These are phyloP conservation scores for Uloborus plumipes DNA, from an alignment of 2,888 invertebrate genomes.

Conservation along the genomic window DNA sequence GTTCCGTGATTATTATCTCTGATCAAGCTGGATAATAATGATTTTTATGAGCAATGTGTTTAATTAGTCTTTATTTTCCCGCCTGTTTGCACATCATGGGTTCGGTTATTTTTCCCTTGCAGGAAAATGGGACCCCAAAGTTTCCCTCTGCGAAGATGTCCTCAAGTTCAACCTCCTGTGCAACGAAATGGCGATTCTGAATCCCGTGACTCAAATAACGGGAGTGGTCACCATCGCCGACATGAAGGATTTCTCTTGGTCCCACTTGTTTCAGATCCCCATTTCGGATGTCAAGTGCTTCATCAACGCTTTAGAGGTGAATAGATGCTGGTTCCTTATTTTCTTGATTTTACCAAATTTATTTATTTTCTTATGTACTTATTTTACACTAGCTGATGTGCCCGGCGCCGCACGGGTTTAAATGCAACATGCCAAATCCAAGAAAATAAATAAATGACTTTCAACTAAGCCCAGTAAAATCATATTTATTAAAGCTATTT, in stretches of 20 bases:
- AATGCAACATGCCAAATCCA: no score
- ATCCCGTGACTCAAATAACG: conserved; percentile 73
- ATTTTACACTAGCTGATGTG: no score
- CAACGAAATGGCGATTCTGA: conserved; percentile 75
- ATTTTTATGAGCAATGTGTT: not conserved
- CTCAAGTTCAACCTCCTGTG: conserved; percentile 75
- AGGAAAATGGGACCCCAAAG: conserved; percentile 70
- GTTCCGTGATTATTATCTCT: not conserved
- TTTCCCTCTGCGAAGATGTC: conserved; percentile 72
- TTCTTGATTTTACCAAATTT: no score
- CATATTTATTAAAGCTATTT: no score
- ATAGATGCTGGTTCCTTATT: not conserved
- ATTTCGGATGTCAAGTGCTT: conserved; percentile 60
- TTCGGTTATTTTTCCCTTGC: not conserved
- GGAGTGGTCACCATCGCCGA: conserved; percentile 73
- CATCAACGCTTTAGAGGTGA: conserved; percentile 47
- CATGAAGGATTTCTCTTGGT: conserved; percentile 72
- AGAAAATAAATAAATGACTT: no score
- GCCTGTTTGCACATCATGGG: not conserved
- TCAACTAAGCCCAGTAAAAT: no score
- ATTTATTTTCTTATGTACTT: no score
- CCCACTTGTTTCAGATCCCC: conserved; percentile 71
- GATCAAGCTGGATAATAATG: not conserved
- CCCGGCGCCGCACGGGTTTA: no score
- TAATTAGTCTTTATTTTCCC: not conserved